phyloP scores from a whole-genome alignment of 53 echinoderm and acorn worm species.

The Echinometra lucunter region DNA sequence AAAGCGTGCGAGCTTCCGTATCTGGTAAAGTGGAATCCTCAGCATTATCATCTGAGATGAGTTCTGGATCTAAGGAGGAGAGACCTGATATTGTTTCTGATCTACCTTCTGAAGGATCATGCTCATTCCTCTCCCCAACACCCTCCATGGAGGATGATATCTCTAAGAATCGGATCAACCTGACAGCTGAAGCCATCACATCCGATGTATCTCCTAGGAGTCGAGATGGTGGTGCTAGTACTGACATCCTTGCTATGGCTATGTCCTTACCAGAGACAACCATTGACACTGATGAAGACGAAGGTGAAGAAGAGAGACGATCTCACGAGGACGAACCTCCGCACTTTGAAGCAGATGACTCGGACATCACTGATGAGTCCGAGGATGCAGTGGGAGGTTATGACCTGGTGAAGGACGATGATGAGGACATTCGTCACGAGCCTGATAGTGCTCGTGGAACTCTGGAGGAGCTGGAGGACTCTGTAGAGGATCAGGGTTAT shows the following conservation, averaged over 20 bases:
- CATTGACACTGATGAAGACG: constrained; percentile 50
- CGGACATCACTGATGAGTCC: constrained; percentile 56
- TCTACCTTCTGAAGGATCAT: constrained; percentile 64
- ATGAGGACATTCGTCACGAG: constrained; percentile 67
- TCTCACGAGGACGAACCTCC: constrained; percentile 49
- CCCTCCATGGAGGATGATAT: constrained; percentile 67
- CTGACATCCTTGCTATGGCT: constrained; percentile 65
- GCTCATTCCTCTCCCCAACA: constrained; percentile 62
- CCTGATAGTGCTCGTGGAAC: constrained; percentile 69
- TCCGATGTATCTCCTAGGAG: constrained; percentile 43
- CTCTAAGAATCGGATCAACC: constrained; percentile 61
- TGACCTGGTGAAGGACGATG: constrained; percentile 35
- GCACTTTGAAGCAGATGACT: constrained; percentile 63
- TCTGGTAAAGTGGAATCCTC: constrained; percentile 12
- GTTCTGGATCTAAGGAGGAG: constrained; percentile 51
- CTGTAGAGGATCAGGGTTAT: constrained; percentile 61
- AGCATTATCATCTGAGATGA: background rate
- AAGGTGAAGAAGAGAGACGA: constrained; percentile 15
- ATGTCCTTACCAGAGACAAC: constrained; percentile 62
- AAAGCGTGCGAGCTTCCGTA: background rate
- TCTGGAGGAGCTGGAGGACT: constrained; percentile 64
- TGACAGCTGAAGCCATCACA: constrained; percentile 60
- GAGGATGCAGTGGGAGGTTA: constrained; percentile 63
- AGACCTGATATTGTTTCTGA: constrained; percentile 63
- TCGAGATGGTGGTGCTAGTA: constrained; percentile 5